Evolutionary conservation across 1,140 invertebrate genomes (phyloP), one percentile per base, ranked within the genome.

Genomic region (Drosophila nigrodunni): DNA sequence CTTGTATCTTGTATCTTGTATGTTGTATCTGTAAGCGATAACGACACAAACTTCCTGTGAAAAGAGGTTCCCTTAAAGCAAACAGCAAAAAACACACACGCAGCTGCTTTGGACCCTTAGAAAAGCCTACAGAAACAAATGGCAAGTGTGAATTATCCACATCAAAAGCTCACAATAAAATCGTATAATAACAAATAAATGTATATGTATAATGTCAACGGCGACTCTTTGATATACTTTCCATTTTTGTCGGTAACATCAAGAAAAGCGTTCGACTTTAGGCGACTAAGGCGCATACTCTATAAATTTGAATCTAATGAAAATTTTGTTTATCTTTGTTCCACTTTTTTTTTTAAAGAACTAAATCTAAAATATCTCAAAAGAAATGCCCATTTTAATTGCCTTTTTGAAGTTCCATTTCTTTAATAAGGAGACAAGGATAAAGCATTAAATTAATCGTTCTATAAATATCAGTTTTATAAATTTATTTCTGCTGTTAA

Each of bases 11-110:
- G 37, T 39, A 39, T 39, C 15, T 18, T 34, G 25, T 30, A 30
- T 30, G 25, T 71, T 71, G 55, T 78, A 54, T 69, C 47, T 55
- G 10, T 2, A 1, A n/a, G 4, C 15, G 18, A 80, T 80, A 80
- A 77, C 25, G 25, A 65, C 35, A 18, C 34, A 37, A 39, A 78
- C 52, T 80, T 85, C 78, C 77, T 77, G 68, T 74, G 52, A 49
- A 43, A 11, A 39, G 41, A 50, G 50, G 46, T 52, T 25, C 50
- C 52, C 67, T 64, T 75, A 58, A 15, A 58, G 11, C 41, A 43
- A 43, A 43, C 15, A 64, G 2, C 18, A 64, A 68, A 41, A 57
- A 3, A 41, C 55, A 34, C 47, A 57, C 7, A 34, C 54, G 34
- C 68, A 71, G 59, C 59, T 71, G 59, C 18, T 9, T 30, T 44